Evolutionary conservation across 1,140 invertebrate species (phyloP), one percentile per base, ranked within the genome.

Genomic region (Subanguina moxae): DNA sequence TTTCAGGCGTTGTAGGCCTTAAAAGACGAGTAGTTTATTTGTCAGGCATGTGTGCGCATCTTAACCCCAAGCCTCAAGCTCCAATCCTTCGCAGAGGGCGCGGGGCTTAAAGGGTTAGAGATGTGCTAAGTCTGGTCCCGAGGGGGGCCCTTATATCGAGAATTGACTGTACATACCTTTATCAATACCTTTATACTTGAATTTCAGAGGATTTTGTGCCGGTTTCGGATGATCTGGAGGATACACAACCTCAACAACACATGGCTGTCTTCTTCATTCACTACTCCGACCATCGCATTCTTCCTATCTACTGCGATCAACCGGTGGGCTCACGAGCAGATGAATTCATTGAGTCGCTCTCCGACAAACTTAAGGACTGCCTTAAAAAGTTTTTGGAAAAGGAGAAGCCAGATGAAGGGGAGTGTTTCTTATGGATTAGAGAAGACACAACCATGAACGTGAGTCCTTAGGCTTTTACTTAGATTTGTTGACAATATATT

Each of bases 351-450:
- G 17, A 77, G 21, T 56, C 62, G 0, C 43, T 75, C 19, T 23
- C 38, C n/a, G 73, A 75, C 30, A 69, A 67, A 48, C 59, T 72
- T 9, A 62, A 67, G 62, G 66, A 58, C 11, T 38, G 63, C 42
- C 32, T 76, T 7, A 56, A 67, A 64, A 70, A 70, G 43, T 76
- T 65, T 64, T 21, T 76, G 38, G 74, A 76, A 23, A 56, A 19
- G 7, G 71, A 77, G 38, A 68, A 75, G n/a, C 65, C 65, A 5
- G 63, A 77, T 19, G 67, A 67, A 0, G 59, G 64, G n/a, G 64
- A 70, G 64, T 74, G 63, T 28, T 70, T 75, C 63, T 17, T 76
- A 13, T 76, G 75, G 75, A 66, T 76, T n/a, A 52, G 66, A 30
- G 70, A 73, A 48, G 38, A 71, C 15, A 32, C 46, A n/a, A 64